Conservation (phyloP, 1,140 invertebrate genomes). For the Phenacoccus solenopsis region DNA sequence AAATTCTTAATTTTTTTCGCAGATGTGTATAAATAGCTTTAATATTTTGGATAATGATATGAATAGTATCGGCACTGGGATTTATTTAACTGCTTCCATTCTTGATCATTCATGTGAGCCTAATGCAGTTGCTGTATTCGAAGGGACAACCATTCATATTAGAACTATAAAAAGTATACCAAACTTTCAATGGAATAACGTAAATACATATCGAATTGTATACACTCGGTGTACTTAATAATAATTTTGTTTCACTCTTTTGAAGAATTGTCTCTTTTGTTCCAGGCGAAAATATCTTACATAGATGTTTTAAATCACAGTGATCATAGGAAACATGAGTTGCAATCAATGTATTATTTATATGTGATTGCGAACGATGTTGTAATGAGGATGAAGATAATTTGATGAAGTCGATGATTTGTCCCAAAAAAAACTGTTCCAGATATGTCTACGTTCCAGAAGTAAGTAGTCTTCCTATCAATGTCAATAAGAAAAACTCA, state of each 20-base stretch:
- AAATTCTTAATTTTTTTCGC: constrained; percentile 21
- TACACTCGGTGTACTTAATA: neutral
- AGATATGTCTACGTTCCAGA: constrained; percentile 37
- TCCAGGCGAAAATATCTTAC: constrained; percentile 65
- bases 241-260: too few relatives aligned
- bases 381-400: constrained; percentile 41
- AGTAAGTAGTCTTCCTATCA: neutral
- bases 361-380: constrained; percentile 67
- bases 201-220: constrained; percentile 26
- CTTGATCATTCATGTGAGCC: constrained; percentile 82
- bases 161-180: constrained; percentile 55
- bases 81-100: constrained; percentile 73
- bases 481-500: neutral
- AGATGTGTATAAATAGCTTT: constrained; percentile 78
- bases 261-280: constrained; percentile 19
- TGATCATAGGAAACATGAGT: constrained; percentile 48
- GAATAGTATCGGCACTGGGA: constrained; percentile 64
- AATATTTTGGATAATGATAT: constrained; percentile 68
- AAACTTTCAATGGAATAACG: constrained; percentile 53
- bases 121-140: constrained; percentile 71
- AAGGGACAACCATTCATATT: constrained; percentile 61
- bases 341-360: constrained; percentile 66
- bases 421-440: constrained; percentile 47
- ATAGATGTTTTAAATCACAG: constrained; percentile 62
- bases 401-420: constrained; percentile 46